phyloP scores from a whole-genome alignment of 2,797 vertebrate genomes.

The Triplophysa yarkandensis region DNA sequence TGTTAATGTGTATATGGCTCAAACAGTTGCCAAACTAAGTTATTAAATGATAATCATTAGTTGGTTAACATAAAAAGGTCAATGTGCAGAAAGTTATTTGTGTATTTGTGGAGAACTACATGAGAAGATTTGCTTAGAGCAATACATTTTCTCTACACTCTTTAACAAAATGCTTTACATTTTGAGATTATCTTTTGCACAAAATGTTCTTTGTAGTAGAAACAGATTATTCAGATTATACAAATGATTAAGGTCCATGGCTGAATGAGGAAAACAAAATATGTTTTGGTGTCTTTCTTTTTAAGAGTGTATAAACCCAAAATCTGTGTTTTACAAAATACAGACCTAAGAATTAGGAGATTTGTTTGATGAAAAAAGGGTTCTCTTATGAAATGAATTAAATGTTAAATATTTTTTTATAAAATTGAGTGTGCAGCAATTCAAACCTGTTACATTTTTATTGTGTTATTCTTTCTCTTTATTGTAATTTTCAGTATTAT shows the following conservation, averaged over 20 bases:
- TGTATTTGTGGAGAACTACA: not conserved
- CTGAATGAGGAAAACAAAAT: too few relatives aligned
- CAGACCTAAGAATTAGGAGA: not conserved
- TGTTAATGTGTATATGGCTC: not conserved
- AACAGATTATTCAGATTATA: too few relatives aligned
- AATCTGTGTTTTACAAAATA: not conserved
- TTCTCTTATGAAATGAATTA: not conserved
- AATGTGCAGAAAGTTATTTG: not conserved
- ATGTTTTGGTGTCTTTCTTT: too few relatives aligned
- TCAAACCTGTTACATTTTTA: not conserved
- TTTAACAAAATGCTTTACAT: too few relatives aligned
- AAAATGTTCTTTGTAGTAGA: too few relatives aligned
- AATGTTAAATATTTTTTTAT: too few relatives aligned
- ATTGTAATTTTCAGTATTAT: not conserved
- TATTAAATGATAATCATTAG: not conserved
- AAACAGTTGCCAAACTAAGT: not conserved
- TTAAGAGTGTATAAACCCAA: too few relatives aligned
- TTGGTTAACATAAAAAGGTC: not conserved
- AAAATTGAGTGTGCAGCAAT: too few relatives aligned
- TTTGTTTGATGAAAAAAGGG: not conserved
- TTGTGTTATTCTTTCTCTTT: not conserved
- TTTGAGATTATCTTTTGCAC: too few relatives aligned
- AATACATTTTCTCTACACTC: not conserved
- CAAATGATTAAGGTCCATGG: too few relatives aligned
- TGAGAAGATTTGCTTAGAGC: conserved; percentile 1